Conservation (phyloP, 2,797 vertebrate genomes). For the Anguilla anguilla region DNA sequence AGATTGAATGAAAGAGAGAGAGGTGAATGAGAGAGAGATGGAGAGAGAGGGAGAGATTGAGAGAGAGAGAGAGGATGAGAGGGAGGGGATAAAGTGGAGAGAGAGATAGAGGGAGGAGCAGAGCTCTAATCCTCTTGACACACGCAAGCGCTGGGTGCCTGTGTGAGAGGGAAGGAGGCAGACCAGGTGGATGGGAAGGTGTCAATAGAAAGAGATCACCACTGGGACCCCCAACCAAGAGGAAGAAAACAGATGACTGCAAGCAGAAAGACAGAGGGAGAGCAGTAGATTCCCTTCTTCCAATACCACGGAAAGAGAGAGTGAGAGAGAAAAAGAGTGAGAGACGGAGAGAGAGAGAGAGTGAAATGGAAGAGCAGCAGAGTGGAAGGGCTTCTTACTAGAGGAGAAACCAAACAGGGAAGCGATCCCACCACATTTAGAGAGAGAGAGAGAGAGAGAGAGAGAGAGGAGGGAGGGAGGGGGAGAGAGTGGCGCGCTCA, state of each 20-base stretch:
- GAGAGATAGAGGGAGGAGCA: slow-evolving; percentile 62
- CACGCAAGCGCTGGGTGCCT: slow-evolving; percentile 68
- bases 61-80: slow-evolving; percentile 5
- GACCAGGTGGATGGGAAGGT: slow-evolving; percentile 33
- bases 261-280: slow-evolving; percentile 7
- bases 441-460: slow-evolving; percentile 49
- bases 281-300: slow-evolving; percentile 10
- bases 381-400: slow-evolving; percentile 37
- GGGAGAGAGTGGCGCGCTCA: slow-evolving; percentile 22
- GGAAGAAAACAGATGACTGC: not conserved
- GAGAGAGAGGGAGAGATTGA: slow-evolving; percentile 5
- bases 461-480: slow-evolving; percentile 34
- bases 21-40: not conserved
- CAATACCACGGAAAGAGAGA: slow-evolving; percentile 6
- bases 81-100: slow-evolving; percentile 50
- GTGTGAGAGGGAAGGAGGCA: slow-evolving; percentile 45
- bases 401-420: slow-evolving; percentile 50
- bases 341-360: slow-evolving; percentile 12
- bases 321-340: not conserved
- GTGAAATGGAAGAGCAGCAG: slow-evolving; percentile 54
- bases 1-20: not conserved
- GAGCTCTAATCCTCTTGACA: slow-evolving; percentile 74
- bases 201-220: slow-evolving; percentile 7
- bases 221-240: not conserved
- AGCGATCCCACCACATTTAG: slow-evolving; percentile 56